Base-by-base conservation (phyloP, 2,797 vertebrate genomes). In the Enteromius argenteus region DNA sequence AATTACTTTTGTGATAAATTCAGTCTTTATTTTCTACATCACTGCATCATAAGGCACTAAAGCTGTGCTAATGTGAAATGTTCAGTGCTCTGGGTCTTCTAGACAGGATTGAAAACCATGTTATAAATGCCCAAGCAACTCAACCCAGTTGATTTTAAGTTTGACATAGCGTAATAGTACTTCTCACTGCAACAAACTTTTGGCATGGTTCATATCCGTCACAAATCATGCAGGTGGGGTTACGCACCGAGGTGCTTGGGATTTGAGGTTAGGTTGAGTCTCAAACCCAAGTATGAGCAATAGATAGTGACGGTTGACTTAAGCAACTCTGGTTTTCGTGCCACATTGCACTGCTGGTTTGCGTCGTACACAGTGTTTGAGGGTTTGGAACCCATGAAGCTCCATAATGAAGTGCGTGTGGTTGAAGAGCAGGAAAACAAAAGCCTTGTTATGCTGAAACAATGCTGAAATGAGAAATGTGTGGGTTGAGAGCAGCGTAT, bases 401-500 rank as follows among this genome's bases (percentile, higher is more conserved):
- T 77, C 49, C 11, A 76, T 69, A 73, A 49, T 81, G 46, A 56
- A 67, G 30, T 21, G 21, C n/a, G 23, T 83, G 78, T 71, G 79
- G 81, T 82, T 71, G 5, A 79, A 80, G 56, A 60, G 53, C 17
- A 80, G 19, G 21, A 32, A 81, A 83, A 87, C 68, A 87, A 81
- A 73, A 66, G 72, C 2, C 3, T 53, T 68, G 73, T 86, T 84
- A 79, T 88, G 73, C 76, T 84, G 37, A 79, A 82, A 17, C 60
- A 76, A 84, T 89, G 89, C 92, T 91, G 92, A 94, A 93, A 94
- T 94, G 91, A 89, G 92, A 93, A 73, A 88, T 85, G 92, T 93
- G 92, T 89, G 89, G 91, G 90, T 89, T 90, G 67, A 32, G 74
- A 64, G 87, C 87, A 88, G 89, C 84, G 66, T 92, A 90, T 88